Evolutionary conservation across 2,888 invertebrate species (phyloP).

Genomic region (Cecidostiba fungosa): DNA sequence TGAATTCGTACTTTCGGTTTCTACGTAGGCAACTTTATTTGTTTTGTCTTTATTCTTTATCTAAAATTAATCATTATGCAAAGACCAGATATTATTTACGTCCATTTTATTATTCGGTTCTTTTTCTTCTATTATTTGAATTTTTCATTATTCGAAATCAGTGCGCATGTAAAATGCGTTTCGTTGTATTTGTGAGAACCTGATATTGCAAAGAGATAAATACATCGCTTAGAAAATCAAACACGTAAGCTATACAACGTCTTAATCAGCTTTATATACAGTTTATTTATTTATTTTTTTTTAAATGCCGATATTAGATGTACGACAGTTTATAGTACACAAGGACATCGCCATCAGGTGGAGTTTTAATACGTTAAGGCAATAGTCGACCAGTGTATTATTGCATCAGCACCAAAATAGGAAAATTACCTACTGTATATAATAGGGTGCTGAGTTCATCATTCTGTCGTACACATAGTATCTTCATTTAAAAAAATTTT

Average conservation of each 20-base stretch:
- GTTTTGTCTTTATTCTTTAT: slow-evolving; percentile 21
- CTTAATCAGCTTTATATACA: slow-evolving; percentile 45
- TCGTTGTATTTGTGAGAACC: slow-evolving; percentile 44
- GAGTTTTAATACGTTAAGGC: background rate
- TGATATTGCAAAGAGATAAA: slow-evolving; percentile 14
- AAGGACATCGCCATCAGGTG: background rate
- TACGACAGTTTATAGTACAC: slow-evolving; percentile 7
- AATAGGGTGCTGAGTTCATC: background rate
- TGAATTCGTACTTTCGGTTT: slow-evolving; percentile 11
- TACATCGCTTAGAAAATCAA: slow-evolving; percentile 16
- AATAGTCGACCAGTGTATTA: background rate
- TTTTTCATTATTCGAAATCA: slow-evolving; percentile 27
- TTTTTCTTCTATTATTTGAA: background rate
- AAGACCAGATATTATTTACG: background rate
- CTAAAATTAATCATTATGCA: slow-evolving; percentile 8
- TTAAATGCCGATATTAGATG: background rate
- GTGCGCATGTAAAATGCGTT: slow-evolving; percentile 4
- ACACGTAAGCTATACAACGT: slow-evolving; percentile 28
- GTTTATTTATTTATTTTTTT: slow-evolving; percentile 19
- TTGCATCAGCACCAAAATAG: background rate
- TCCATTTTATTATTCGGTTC: slow-evolving; percentile 25
- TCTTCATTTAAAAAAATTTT: background rate
- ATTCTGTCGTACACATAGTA: slow-evolving; percentile 2
- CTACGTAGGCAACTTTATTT: background rate
- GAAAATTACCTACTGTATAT: background rate